These are phyloP conservation scores for Amblyjoppa proteus DNA, from an alignment of 2,888 invertebrate species.

Conservation along the genomic window DNA sequence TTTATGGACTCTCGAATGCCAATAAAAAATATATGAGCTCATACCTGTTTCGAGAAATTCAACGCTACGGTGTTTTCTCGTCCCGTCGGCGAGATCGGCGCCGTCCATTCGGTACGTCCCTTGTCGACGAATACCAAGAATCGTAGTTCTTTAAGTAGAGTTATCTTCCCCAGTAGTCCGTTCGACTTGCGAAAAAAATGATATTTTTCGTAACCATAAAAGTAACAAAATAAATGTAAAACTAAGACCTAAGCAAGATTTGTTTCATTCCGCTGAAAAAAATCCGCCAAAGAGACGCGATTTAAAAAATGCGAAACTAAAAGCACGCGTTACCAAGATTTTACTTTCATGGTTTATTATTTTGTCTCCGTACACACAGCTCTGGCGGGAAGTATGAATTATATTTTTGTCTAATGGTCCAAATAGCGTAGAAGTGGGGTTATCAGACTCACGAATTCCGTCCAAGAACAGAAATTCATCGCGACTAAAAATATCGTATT, in stretches of 20 bases:
- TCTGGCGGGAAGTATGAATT: no score
- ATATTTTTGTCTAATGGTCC: no score
- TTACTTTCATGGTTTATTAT: background rate
- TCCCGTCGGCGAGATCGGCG: constrained; percentile 27
- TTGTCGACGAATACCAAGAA: constrained; percentile 54
- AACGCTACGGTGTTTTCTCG: background rate
- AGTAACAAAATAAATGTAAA: background rate
- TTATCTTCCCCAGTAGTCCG: constrained; percentile 45
- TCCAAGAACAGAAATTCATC: no score
- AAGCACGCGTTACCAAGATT: background rate
- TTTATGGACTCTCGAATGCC: no score
- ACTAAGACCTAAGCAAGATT: background rate
- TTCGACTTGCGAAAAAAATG: constrained; percentile 32
- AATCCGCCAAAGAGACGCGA: constrained; percentile 9
- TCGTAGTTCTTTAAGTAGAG: constrained; percentile 36
- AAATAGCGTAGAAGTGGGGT: no score
- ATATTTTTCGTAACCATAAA: constrained; percentile 8
- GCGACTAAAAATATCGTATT: no score
- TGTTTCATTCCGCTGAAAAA: background rate
- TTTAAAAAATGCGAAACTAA: background rate
- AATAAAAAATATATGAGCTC: no score
- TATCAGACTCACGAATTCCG: no score
- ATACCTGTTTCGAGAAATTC: no score
- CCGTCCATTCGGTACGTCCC: constrained; percentile 45
- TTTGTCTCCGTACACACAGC: background rate